Conservation (phyloP, 2,113 vertebrate genomes). For the Acrocephalus kingi region DNA sequence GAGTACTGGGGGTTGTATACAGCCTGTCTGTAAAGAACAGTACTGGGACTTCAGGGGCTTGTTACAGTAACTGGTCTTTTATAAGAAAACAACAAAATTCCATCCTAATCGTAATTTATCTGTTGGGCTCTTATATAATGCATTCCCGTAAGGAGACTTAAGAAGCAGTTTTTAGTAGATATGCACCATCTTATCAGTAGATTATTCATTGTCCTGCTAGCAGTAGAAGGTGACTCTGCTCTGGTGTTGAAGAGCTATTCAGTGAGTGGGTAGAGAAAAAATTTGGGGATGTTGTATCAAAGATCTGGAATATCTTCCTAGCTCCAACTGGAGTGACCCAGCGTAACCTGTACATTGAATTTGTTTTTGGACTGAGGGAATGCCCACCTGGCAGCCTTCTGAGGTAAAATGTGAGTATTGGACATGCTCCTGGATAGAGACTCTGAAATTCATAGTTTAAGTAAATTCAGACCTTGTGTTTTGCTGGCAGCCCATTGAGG, state of each 20-base stretch:
- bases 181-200: not conserved
- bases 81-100: not conserved
- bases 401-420: not conserved
- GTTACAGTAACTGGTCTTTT: not conserved
- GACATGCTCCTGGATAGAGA: not conserved
- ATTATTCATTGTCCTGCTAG: not conserved
- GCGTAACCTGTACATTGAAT: not conserved
- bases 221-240: not conserved
- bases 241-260: not conserved
- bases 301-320: not conserved
- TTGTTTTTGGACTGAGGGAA: not conserved
- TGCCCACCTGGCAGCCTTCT: not conserved
- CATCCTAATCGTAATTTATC: not conserved
- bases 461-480: slow-evolving; percentile 3
- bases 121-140: not conserved
- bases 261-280: not conserved
- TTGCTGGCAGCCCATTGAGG: not conserved
- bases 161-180: not conserved
- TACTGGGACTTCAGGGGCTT: not conserved
- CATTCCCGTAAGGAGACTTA: not conserved
- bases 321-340: not conserved
- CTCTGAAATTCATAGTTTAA: not conserved
- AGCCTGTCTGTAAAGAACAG: not conserved
- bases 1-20: not conserved
- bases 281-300: not conserved